Base-by-base conservation (phyloP, 2,113 vertebrate species). In the Passer montanus region DNA sequence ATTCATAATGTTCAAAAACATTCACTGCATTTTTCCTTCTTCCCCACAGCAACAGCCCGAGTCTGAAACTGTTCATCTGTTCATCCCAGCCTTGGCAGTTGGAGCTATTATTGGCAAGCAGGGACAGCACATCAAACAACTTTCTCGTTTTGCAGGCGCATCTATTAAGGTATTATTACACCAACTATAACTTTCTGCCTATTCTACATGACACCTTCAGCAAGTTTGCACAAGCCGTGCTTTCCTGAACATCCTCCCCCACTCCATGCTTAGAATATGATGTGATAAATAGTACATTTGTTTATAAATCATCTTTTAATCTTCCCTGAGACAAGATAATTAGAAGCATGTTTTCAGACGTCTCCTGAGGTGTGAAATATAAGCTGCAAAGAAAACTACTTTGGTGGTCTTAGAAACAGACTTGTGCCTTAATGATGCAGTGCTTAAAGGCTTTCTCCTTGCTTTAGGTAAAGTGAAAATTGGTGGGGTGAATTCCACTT, bases 31-130 rank as follows among this genome's bases (percentile, higher is more conserved):
- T 90, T 95, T 94, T 94, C 66, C 80, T 95, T 94, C 55, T 97
- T 91, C 96, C 89, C 96, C 78, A 69, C 97, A 98, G 96, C 98
- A 98, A 98, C 99, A 99, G 74, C 98, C 98, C 2, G 99, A 99
- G 95, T 99, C 98, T 3, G 99, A 99, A 98, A 99, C 99, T 2
- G 99, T 99, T 95, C 98, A 99, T 97, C 98, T 99, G 90, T 99
- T 99, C 96, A 99, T 99, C 97, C 99, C 99, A 49, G 99, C 99
- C 14, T 98, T 99, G 79, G 99, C 99, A 23, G 99, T 99, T 24
- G 99, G 99, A 52, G 99, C 99, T 97, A 99, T 99, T 97, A 99
- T 99, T 44, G 99, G 99, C 96, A 99, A 99, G 97, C 99, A 99
- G 98, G 99, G 99, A 93, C 99, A 99, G 93, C 99, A 99, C 97